Conservation (phyloP, 2,113 vertebrate genomes). For the Esox niger region DNA sequence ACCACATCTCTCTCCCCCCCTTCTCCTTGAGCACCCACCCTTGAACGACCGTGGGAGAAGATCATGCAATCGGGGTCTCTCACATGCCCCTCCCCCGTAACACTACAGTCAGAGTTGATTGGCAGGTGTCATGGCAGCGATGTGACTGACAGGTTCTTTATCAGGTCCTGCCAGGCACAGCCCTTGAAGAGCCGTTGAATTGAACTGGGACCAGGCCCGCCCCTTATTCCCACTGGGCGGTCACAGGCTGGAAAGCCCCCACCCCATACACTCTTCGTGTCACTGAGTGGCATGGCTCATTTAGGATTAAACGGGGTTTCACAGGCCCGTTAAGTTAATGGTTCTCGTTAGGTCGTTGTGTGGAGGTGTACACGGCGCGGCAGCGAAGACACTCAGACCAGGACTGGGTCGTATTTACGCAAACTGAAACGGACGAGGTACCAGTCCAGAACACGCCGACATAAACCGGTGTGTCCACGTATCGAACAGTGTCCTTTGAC, state of each 20-base stretch:
- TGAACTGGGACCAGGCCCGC: not conserved
- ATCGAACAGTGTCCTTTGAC: not conserved
- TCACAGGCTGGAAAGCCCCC: not conserved
- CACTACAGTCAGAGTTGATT: slow-evolving; percentile 44
- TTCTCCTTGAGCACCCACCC: too few species aligned
- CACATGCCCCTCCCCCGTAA: slow-evolving; percentile 30
- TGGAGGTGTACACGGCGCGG: too few species aligned
- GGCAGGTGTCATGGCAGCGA: slow-evolving; percentile 7
- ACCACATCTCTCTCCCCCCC: too few species aligned
- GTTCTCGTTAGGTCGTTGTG: too few species aligned
- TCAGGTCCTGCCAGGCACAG: slow-evolving; percentile 47
- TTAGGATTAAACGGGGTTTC: slow-evolving; percentile 2
- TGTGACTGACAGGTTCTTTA: slow-evolving; percentile 52
- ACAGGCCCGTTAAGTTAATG: too few species aligned
- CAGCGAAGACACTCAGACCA: too few species aligned
- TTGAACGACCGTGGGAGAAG: too few species aligned
- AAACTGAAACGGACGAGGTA: too few species aligned
- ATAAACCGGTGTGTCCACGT: slow-evolving; percentile 4
- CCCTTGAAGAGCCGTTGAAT: slow-evolving; percentile 5
- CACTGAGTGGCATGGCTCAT: slow-evolving; percentile 26
- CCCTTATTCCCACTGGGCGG: not conserved
- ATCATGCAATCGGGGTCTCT: too few species aligned
- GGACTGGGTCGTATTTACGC: too few species aligned
- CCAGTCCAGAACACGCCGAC: too few species aligned
- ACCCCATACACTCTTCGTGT: not conserved